Conservation (phyloP, 2,888 invertebrate genomes). For the Agonum fuliginosum region DNA sequence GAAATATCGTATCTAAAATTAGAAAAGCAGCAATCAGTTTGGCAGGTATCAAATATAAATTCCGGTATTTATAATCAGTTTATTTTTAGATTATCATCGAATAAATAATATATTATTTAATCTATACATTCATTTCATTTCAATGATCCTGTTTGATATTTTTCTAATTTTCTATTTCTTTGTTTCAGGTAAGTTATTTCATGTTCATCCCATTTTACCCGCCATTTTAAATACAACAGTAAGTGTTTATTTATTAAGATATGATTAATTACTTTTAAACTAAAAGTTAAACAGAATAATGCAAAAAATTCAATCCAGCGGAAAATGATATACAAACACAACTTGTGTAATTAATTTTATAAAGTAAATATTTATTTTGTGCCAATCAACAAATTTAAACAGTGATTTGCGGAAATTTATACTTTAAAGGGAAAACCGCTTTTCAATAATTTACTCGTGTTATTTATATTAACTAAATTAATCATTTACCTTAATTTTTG, state of each 20-base stretch:
- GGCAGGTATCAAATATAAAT: too few relatives aligned
- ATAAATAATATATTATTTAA: too few relatives aligned
- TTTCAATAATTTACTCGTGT: not conserved
- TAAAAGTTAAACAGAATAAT: not conserved
- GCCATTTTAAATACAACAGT: not conserved
- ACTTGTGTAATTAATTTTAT: constrained; percentile 13
- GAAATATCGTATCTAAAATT: too few relatives aligned
- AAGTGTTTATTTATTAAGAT: not conserved
- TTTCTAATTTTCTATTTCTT: constrained; percentile 30
- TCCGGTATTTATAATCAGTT: too few relatives aligned
- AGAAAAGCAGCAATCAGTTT: too few relatives aligned
- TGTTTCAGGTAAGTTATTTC: constrained; percentile 40
- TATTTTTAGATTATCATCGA: too few relatives aligned
- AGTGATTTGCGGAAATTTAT: not conserved
- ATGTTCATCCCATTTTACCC: not conserved
- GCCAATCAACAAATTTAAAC: constrained; percentile 3
- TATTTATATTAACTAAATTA: too few relatives aligned
- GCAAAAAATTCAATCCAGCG: not conserved
- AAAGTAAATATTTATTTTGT: constrained; percentile 16
- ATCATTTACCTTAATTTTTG: too few relatives aligned
- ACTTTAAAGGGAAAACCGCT: not conserved
- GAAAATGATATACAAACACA: constrained; percentile 14
- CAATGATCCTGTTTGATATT: not conserved
- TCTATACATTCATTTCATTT: not conserved
- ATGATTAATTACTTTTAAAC: constrained; percentile 4